These are phyloP conservation scores for Harpagifer antarcticus DNA, from an alignment of 2,797 vertebrate species.

Conservation along the genomic window DNA sequence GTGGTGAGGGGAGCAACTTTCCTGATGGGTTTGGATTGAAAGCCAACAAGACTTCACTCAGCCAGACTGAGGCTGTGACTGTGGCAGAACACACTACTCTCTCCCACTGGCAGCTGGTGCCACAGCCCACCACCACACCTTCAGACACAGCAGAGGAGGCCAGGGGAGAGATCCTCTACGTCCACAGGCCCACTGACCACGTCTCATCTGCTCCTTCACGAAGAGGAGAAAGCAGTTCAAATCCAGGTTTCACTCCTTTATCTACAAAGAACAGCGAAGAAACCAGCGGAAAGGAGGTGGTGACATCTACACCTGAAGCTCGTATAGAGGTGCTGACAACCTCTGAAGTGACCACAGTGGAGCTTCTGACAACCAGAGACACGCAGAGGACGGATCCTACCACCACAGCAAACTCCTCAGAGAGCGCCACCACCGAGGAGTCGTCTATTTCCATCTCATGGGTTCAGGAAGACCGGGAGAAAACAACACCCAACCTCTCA, in stretches of 20 bases:
- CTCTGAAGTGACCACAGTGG: conserved; percentile 56
- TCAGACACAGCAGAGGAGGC: conserved; percentile 68
- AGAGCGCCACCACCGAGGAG: conserved; percentile 51
- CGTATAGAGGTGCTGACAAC: conserved; percentile 61
- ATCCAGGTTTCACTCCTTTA: conserved; percentile 49
- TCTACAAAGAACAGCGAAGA: conserved; percentile 57
- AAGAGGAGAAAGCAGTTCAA: conserved; percentile 37
- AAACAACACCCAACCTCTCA: conserved; percentile 17
- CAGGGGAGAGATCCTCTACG: conserved; percentile 78
- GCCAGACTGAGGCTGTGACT: conserved; percentile 48
- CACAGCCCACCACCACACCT: conserved; percentile 67
- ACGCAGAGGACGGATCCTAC: conserved; percentile 33
- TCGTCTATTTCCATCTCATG: conserved; percentile 72
- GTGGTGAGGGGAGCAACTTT: conserved; percentile 69
- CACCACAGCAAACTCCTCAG: conserved; percentile 27
- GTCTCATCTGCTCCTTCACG: conserved; percentile 30
- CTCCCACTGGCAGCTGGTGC: conserved; percentile 77
- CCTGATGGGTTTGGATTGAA: conserved; percentile 52
- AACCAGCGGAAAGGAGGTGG: conserved; percentile 33
- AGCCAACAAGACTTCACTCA: conserved; percentile 37
- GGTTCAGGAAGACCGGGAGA: conserved; percentile 65
- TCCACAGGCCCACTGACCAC: conserved; percentile 63
- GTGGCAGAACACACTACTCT: conserved; percentile 73
- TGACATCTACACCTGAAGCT: conserved; percentile 39
- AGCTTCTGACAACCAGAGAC: conserved; percentile 41